phyloP scores from a whole-genome alignment of 2,888 invertebrate genomes.

The Mesodorylaimus sp. region DNA sequence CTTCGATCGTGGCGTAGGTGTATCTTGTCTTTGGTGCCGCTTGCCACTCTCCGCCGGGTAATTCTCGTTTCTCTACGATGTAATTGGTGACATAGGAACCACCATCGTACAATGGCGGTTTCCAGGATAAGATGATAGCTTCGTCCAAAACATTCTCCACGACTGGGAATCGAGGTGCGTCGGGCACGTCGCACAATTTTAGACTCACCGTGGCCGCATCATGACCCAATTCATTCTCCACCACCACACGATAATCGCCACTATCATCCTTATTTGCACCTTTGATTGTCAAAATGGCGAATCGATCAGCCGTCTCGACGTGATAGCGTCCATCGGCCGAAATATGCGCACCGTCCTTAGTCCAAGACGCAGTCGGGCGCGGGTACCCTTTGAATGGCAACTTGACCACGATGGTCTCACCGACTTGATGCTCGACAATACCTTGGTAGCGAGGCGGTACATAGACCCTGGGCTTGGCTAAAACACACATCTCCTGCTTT shows the following conservation, averaged over 20 bases:
- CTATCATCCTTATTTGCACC: constrained; percentile 83
- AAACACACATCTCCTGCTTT: constrained; percentile 6
- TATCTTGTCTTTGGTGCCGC: constrained; percentile 52
- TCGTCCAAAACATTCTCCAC: constrained; percentile 73
- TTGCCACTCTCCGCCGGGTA: constrained; percentile 87
- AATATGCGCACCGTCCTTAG: constrained; percentile 63
- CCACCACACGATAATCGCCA: constrained; percentile 79
- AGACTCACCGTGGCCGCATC: constrained; percentile 86
- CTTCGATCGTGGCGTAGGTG: constrained; percentile 25
- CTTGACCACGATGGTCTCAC: constrained; percentile 88
- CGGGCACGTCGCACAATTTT: too few relatives aligned
- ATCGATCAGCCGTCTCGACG: constrained; percentile 45
- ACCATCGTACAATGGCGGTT: constrained; percentile 76
- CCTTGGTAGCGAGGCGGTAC: constrained; percentile 93
- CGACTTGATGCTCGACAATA: constrained; percentile 91
- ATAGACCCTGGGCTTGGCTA: constrained; percentile 85
- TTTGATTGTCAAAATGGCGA: constrained; percentile 73
- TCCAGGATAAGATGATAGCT: constrained; percentile 82
- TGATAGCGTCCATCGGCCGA: constrained; percentile 32
- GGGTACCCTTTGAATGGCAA: constrained; percentile 97
- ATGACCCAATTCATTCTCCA: constrained; percentile 85
- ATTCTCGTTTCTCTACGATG: constrained; percentile 72
- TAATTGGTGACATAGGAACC: constrained; percentile 81
- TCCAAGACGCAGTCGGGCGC: constrained; percentile 79
- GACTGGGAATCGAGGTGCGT: constrained; percentile 75